Evolutionary conservation across 1,140 invertebrate genomes (phyloP).

Genomic region (Tetraneura akinire): DNA sequence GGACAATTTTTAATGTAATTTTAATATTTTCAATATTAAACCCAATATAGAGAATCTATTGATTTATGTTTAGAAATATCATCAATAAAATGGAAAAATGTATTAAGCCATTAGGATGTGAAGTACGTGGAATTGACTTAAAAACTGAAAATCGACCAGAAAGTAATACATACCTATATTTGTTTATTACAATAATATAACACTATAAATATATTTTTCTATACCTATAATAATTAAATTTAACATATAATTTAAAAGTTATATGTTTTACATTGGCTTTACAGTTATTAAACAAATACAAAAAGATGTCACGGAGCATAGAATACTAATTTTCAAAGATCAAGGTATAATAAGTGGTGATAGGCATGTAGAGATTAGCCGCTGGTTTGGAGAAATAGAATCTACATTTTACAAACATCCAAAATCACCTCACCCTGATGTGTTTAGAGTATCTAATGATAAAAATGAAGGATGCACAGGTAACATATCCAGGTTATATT

Average conservation of each 20-base stretch:
- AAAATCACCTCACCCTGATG: conserved; percentile 61
- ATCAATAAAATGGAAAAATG: conserved; percentile 32
- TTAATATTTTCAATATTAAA: too few relatives aligned
- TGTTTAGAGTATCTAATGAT: conserved; percentile 62
- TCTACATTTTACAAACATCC: conserved; percentile 63
- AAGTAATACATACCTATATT: conserved; percentile 53
- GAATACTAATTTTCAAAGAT: conserved; percentile 61
- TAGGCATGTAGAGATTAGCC: conserved; percentile 62
- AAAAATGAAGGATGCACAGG: conserved; percentile 60
- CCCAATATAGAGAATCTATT: too few relatives aligned
- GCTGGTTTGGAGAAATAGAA: conserved; percentile 62
- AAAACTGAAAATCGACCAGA: conserved; percentile 58
- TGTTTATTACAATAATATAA: neutral
- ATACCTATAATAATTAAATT: too few relatives aligned
- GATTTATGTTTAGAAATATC: conserved; percentile 11
- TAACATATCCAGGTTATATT: conserved; percentile 46
- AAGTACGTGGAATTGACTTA: conserved; percentile 59
- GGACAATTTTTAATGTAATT: too few relatives aligned
- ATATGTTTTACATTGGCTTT: neutral
- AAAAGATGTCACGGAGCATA: conserved; percentile 59
- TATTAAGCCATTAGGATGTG: conserved; percentile 57
- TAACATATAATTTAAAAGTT: neutral
- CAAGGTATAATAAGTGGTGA: conserved; percentile 60
- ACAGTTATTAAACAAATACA: conserved; percentile 59
- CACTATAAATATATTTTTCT: too few relatives aligned